Evolutionary conservation across 2,113 vertebrate species (phyloP).

Genomic region (Pycnonotus jocosus): DNA sequence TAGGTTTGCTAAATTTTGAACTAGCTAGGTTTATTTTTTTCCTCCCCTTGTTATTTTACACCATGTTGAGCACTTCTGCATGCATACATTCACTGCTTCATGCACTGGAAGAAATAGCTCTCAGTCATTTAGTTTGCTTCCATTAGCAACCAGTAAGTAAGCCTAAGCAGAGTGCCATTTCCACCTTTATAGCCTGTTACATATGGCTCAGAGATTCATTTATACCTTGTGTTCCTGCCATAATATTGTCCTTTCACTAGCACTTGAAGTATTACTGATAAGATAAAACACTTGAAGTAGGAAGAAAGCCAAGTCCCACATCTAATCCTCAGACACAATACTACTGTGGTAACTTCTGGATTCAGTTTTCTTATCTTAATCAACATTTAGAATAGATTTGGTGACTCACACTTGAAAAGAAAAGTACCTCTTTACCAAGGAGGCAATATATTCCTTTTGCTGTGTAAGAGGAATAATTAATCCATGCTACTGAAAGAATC

Average conservation of each 20-base stretch:
- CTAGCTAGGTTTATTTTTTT: accelerated
- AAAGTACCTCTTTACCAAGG: neutral
- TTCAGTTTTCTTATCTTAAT: neutral
- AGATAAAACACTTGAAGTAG: neutral
- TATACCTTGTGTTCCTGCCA: neutral
- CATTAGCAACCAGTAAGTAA: neutral
- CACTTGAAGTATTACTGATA: neutral
- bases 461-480: neutral
- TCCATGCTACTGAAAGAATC: neutral
- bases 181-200: neutral
- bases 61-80: neutral
- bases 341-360: neutral
- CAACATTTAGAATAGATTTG: neutral
- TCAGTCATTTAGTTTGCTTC: neutral
- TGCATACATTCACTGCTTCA: neutral
- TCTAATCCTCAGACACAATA: neutral
- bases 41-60: neutral
- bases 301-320: neutral
- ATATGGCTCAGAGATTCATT: neutral
- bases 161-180: neutral
- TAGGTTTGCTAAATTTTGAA: neutral
- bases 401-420: neutral
- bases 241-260: neutral
- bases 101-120: neutral
- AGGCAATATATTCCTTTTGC: neutral